phyloP scores from a whole-genome alignment of 2,797 vertebrate species.

The Rhinophrynus dorsalis region DNA sequence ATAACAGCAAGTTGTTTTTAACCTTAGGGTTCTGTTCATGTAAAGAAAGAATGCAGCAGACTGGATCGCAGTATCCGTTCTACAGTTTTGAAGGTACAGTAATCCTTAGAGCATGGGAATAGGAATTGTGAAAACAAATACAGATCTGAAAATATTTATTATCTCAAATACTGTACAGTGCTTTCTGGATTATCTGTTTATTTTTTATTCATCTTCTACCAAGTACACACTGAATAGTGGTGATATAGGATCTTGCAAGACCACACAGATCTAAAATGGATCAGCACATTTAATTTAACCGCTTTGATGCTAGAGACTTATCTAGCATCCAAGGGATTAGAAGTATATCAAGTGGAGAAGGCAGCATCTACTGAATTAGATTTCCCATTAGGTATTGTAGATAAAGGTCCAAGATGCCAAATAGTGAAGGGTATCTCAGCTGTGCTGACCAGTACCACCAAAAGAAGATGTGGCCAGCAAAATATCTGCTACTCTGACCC shows the following conservation, averaged over 20 bases:
- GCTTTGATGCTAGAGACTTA: too few relatives aligned
- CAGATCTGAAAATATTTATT: slow-evolving; percentile 31
- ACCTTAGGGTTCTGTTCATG: neutral
- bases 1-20: too few relatives aligned
- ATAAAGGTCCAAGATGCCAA: too few relatives aligned
- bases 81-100: slow-evolving; percentile 10
- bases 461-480: too few relatives aligned
- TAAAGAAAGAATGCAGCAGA: slow-evolving; percentile 17
- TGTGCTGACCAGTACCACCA: too few relatives aligned
- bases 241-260: neutral
- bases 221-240: slow-evolving; percentile 7
- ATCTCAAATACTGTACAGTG: slow-evolving; percentile 18
- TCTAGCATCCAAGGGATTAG: too few relatives aligned
- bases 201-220: slow-evolving; percentile 10
- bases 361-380: too few relatives aligned
- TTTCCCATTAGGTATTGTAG: too few relatives aligned
- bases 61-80: neutral
- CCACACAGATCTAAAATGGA: slow-evolving; percentile 25
- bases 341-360: too few relatives aligned
- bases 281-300: too few relatives aligned
- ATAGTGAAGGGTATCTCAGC: too few relatives aligned
- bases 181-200: slow-evolving; percentile 28
- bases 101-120: slow-evolving; percentile 11
- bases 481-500: too few relatives aligned
- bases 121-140: slow-evolving; percentile 28